phyloP scores from a whole-genome alignment of 1,140 invertebrate species.

The Phocides pigmalion region DNA sequence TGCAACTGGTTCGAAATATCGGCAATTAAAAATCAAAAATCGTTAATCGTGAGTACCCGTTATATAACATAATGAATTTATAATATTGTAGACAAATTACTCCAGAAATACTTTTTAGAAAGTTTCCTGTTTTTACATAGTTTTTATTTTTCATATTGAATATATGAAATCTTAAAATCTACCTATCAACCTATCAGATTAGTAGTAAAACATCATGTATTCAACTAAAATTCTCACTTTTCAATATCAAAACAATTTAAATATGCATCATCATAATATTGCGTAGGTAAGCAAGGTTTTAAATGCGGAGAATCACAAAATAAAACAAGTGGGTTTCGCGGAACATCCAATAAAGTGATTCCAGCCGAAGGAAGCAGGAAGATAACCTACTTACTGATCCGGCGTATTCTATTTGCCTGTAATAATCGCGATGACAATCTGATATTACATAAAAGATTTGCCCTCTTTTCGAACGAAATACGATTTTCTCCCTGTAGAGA shows the following conservation, averaged over 20 bases:
- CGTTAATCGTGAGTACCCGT: too few species aligned
- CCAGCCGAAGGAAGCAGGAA: constrained; percentile 75
- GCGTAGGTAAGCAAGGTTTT: constrained; percentile 35
- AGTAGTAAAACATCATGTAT: too few species aligned
- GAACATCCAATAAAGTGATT: constrained; percentile 79
- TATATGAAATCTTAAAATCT: too few species aligned
- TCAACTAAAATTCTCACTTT: not conserved
- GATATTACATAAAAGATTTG: constrained; percentile 84
- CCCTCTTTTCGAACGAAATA: constrained; percentile 81
- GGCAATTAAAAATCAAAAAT: too few species aligned
- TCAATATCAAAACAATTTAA: constrained; percentile 8
- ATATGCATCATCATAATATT: constrained; percentile 18
- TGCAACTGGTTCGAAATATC: too few species aligned
- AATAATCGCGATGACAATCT: constrained; percentile 84
- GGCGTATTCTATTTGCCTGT: constrained; percentile 83
- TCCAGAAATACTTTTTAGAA: too few species aligned
- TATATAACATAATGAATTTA: too few species aligned
- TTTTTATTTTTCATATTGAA: too few species aligned
- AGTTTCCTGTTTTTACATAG: too few species aligned
- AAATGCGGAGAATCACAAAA: constrained; percentile 54
- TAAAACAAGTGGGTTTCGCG: constrained; percentile 60
- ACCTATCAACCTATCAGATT: too few species aligned
- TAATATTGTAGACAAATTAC: too few species aligned
- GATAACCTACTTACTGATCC: constrained; percentile 83
- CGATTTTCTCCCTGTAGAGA: constrained; percentile 78